Percentiles rank a stretch among this genome's conserved stretches.
These are phyloP conservation scores for Cossypha niveicapilla DNA, from an alignment of 2,797 vertebrate species.

Conservation along the genomic window DNA sequence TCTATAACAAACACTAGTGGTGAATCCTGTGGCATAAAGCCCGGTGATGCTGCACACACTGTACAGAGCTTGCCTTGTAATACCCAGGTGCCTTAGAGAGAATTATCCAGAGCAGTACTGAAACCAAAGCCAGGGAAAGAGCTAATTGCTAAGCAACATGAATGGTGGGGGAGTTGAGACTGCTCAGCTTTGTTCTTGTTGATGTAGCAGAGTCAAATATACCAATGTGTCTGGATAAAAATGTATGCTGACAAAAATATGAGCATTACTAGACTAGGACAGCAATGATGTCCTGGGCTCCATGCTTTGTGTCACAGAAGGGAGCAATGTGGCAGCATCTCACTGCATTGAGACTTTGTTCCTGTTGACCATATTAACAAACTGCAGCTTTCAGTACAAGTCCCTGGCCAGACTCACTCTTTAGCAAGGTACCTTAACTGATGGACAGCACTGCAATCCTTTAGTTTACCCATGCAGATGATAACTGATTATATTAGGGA, in stretches of 20 bases:
- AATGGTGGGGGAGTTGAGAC: neutral
- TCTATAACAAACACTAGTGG: neutral
- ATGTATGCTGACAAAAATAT: neutral
- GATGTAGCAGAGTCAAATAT: neutral
- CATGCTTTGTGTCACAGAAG: neutral
- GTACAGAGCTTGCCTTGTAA: neutral
- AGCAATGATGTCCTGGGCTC: rapidly evolving
- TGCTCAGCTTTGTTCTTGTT: neutral
- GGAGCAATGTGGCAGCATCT: neutral
- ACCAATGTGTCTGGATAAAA: neutral
- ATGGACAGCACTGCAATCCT: neutral
- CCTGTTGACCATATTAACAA: neutral
- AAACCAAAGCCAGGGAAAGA: neutral
- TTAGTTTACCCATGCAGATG: neutral
- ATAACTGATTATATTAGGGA: neutral
- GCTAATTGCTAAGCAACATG: neutral
- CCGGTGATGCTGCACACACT: neutral
- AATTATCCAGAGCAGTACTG: neutral
- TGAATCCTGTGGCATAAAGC: neutral
- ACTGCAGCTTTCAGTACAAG: neutral
- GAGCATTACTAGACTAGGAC: neutral
- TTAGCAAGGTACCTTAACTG: neutral
- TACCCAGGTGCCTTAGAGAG: neutral
- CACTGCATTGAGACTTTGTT: neutral
- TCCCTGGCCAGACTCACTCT: neutral